Conservation (phyloP, 2,797 vertebrate species). For the Denticeps clupeoides region DNA sequence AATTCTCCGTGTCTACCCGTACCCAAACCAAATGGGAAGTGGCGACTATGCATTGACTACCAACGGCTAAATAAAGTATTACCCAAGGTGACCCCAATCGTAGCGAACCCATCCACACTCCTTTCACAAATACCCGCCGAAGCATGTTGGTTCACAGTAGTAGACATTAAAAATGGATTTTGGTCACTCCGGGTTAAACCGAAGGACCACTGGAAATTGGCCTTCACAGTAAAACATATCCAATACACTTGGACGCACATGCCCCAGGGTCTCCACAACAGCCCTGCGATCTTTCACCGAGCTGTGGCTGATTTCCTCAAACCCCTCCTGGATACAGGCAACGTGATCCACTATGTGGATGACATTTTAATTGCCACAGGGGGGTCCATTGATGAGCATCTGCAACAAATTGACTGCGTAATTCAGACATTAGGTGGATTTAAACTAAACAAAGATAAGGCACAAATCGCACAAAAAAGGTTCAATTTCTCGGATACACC, state of each 20-base stretch:
- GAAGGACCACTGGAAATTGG: background rate
- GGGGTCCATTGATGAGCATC: background rate
- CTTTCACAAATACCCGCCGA: background rate
- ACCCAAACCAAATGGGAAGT: background rate
- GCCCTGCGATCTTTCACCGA: too few species aligned
- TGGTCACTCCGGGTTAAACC: too few species aligned
- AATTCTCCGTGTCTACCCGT: background rate
- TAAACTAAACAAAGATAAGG: slow-evolving; percentile 1
- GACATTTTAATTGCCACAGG: too few species aligned
- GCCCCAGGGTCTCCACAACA: too few species aligned
- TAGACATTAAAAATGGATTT: too few species aligned
- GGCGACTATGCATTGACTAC: background rate
- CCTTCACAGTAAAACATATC: background rate
- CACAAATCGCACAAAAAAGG: background rate
- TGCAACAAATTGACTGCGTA: background rate
- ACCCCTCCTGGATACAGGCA: too few species aligned
- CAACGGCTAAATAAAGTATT: too few species aligned
- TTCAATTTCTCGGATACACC: background rate
- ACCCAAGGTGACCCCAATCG: background rate
- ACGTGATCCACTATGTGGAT: too few species aligned
- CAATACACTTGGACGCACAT: too few species aligned
- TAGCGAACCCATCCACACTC: background rate
- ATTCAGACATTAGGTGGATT: background rate
- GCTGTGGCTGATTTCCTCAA: too few species aligned
- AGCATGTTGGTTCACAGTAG: background rate